Evolutionary conservation across 2,113 vertebrate species (phyloP), one percentile per base, ranked within the genome.

Genomic region (Pampusana beccarii): DNA sequence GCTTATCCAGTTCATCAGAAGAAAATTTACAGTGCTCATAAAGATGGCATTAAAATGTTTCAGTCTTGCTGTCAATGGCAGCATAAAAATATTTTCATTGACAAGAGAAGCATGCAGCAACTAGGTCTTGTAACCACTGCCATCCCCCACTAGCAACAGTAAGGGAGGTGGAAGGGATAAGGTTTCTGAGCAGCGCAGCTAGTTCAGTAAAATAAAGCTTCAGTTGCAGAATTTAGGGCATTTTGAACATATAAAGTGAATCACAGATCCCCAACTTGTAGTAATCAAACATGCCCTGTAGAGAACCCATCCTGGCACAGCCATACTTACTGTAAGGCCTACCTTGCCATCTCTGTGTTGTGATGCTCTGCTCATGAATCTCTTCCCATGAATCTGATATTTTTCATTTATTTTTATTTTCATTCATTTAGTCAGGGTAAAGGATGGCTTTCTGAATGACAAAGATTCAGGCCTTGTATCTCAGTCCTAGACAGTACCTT

Each of bases 401-500:
- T 16, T 56, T 74, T 21, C 40, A 1, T 38, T 80, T 69, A 28
- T 54, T 74, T 93, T 34, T 42, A 53, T 46, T 46, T 46, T 46
- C 8, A 46, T 40, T 40, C 38, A 40, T 40, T 40, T 40, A 83
- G 15, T 74, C 16, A 64, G 3, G 29, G 14, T 58, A 67, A 91
- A 89, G 3, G 6, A 2, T 74, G 12, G 6, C 10, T 44, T 56
- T 88, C 34, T 34, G 29, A 84, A 60, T 38, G 31, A 51, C 42
- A 48, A 8, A 4, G 16, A 26, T 84, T 50, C n/a, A 44, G 28
- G 26, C 0, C 40, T 54, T 0, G 0, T 33, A 16, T 23, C 14
- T 50, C 33, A 23, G 25, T 73, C 26, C 14, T 34, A 46, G 9
- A 16, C 1, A 58, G 9, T 24, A 33, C 1, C 13, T 61, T 81